phyloP scores from a whole-genome alignment of 2,113 vertebrate species.

The Polypterus senegalus region DNA sequence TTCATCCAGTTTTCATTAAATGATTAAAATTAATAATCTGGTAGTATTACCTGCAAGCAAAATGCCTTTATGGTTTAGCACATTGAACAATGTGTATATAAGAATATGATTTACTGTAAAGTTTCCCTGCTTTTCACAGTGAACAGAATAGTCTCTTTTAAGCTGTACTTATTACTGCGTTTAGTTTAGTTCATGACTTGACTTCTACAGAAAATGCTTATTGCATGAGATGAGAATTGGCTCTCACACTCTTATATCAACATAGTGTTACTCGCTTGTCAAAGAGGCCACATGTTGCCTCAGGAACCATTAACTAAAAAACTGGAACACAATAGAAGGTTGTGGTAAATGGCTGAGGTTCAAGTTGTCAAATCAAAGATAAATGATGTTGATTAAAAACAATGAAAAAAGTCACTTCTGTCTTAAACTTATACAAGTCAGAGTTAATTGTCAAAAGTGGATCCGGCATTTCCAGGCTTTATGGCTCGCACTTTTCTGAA shows the following conservation, averaged over 20 bases:
- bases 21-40: too few species aligned
- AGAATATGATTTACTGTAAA: too few species aligned
- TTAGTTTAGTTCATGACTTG: constrained; percentile 11
- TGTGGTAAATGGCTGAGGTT: constrained; percentile 28
- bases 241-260: constrained; percentile 18
- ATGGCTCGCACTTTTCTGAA: constrained; percentile 13
- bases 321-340: constrained; percentile 28
- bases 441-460: constrained; percentile 21
- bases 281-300: constrained; percentile 17
- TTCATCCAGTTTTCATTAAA: too few species aligned
- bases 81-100: too few species aligned
- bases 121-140: too few species aligned
- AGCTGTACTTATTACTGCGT: background rate
- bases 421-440: constrained; percentile 17
- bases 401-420: constrained; percentile 23
- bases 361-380: constrained; percentile 29
- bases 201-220: constrained; percentile 6
- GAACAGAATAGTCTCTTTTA: too few species aligned
- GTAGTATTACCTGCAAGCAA: too few species aligned
- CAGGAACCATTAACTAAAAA: constrained; percentile 20
- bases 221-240: constrained; percentile 33
- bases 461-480: constrained; percentile 22
- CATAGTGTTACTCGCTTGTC: constrained; percentile 18
- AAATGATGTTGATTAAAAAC: constrained; percentile 27
- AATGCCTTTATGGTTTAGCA: too few species aligned